Base-by-base conservation (phyloP, 2,797 vertebrate species). In the Sebastes iracundus region DNA sequence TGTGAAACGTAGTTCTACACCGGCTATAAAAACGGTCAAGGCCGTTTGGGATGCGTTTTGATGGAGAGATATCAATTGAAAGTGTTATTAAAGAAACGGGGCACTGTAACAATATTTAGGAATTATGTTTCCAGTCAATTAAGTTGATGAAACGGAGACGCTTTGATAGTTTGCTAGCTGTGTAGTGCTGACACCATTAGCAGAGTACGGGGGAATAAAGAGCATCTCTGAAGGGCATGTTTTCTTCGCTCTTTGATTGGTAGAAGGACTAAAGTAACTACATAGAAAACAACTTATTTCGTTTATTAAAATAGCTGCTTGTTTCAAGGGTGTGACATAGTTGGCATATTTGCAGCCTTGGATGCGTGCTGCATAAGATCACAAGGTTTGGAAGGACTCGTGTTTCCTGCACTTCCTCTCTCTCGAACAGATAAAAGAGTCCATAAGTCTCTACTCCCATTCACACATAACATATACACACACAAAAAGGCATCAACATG, bases 21-120 rank as follows among this genome's bases (percentile, higher is more conserved):
- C 16, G n/a, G 35, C 12, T 27, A 61, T 52, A 69, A 69, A 81
- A 72, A 71, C 6, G 42, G 80, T 82, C 61, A 80, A 77, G 56
- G 72, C 68, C 72, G 52, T 64, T 80, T 61, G 65, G 23, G 55
- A n/a, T 33, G 42, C 46, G 62, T 55, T 81, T 55, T 70, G 59
- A 85, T 38, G 13, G 33, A 60, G 10, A 7, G 7, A 72, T 72
- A 76, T 75, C 33, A 69, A 35, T 58, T 18, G 12, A 52, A 30
- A 22, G 23, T 12, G 16, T 65, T 25, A 71, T 74, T 28, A 35
- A 67, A 82, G 72, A 63, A 27, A 33, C 2, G 1, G 14, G 4
- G 25, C 5, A 7, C 30, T 56, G 64, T 64, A 61, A 66, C 25
- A 63, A 62, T 32, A 46, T 65, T 69, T 16, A 56, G 38, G 35